Conservation (phyloP, 2,797 vertebrate species). For the Cygnus olor region DNA sequence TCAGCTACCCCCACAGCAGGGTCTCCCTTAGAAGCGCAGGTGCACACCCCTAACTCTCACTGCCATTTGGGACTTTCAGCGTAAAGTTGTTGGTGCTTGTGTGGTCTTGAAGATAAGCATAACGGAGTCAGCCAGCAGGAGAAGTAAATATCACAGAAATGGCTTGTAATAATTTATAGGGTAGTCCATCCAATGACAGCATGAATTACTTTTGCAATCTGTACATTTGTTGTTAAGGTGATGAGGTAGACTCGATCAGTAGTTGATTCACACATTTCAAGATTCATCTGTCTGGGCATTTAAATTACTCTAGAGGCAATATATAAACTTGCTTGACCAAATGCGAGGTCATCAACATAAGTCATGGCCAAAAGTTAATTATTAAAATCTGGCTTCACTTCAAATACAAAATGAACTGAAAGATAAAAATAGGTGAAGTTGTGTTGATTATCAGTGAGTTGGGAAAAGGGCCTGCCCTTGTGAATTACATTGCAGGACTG, state of each 20-base stretch:
- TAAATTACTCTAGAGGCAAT: neutral
- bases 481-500: accelerated
- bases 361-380: conserved; percentile 13
- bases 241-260: neutral
- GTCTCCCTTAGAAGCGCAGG: neutral
- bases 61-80: neutral
- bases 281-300: neutral
- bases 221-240: neutral
- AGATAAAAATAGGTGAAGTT: neutral
- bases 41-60: accelerated
- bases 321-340: neutral
- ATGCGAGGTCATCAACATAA: conserved; percentile 22
- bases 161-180: neutral
- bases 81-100: neutral
- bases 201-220: neutral
- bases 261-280: neutral
- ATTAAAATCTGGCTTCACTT: conserved; percentile 6
- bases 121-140: neutral
- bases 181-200: neutral
- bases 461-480: neutral
- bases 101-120: neutral
- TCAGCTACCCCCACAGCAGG: neutral
- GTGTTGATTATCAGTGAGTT: neutral
- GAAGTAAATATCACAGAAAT: neutral
- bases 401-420: neutral